Conservation (phyloP, 2,113 vertebrate genomes). For the Myrmecobius fasciatus region DNA sequence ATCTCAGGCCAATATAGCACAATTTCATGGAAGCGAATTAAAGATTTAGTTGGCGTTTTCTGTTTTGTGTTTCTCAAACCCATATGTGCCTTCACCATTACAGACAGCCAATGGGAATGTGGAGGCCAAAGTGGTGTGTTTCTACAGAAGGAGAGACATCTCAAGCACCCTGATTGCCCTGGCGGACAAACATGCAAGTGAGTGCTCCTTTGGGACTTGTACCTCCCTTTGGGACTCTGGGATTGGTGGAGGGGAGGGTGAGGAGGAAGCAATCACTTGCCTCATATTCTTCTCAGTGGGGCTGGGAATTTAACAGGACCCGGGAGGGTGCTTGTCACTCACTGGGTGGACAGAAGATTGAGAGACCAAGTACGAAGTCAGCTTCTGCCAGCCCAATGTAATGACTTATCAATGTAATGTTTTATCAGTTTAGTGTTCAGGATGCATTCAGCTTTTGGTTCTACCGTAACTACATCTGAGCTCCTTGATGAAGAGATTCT, state of each 20-base stretch:
- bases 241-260: not conserved
- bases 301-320: not conserved
- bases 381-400: not conserved
- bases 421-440: not conserved
- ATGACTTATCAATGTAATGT: not conserved
- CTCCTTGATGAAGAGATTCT: not conserved
- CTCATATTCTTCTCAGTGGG: not conserved
- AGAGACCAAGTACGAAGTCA: not conserved
- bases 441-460: not conserved
- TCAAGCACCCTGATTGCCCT: conserved; percentile 96
- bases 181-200: conserved; percentile 98
- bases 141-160: conserved; percentile 97
- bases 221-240: conserved; percentile 72
- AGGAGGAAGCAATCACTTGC: not conserved
- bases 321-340: not conserved
- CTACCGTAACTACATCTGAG: not conserved
- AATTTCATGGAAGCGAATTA: not conserved
- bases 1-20: not conserved
- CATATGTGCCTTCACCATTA: conserved; percentile 77
- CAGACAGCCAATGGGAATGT: conserved; percentile 99
- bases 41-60: not conserved
- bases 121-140: conserved; percentile 99
- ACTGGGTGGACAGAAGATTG: not conserved
- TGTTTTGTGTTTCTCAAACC: not conserved
- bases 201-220: conserved; percentile 83